Percentiles rank a stretch among this genome's conserved stretches.
phyloP scores from a whole-genome alignment of 2,797 vertebrate genomes.

The Artibeus lituratus region DNA sequence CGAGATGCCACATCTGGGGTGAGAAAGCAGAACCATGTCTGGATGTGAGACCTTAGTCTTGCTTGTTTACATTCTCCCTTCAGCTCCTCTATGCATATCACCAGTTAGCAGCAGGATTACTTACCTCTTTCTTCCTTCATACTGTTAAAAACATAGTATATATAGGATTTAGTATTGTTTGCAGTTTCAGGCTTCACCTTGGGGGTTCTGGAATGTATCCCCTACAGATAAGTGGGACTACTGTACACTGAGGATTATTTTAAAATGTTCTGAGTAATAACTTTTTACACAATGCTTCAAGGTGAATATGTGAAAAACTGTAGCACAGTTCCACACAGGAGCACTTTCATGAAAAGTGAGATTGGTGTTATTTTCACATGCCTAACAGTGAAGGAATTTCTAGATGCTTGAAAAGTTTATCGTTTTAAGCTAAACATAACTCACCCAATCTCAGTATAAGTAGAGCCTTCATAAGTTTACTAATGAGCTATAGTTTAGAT shows the following conservation, averaged over 20 bases:
- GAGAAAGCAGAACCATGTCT: not conserved
- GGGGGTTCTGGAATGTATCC: not conserved
- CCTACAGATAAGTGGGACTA: not conserved
- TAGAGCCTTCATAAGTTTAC: not conserved
- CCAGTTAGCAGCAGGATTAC: not conserved
- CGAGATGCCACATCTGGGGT: not conserved
- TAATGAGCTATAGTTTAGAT: not conserved
- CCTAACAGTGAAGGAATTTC: not conserved
- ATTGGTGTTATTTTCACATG: not conserved
- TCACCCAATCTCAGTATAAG: not conserved
- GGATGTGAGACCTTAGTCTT: not conserved
- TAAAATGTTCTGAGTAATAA: not conserved
- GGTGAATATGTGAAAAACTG: constrained; percentile 4
- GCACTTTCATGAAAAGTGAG: not conserved
- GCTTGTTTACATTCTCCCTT: not conserved
- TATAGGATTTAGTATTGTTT: not conserved
- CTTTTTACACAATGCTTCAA: not conserved
- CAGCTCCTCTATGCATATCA: not conserved
- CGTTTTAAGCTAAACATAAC: not conserved
- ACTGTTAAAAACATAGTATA: not conserved
- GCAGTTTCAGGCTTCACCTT: not conserved
- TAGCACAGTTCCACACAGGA: not conserved
- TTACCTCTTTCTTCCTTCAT: not conserved
- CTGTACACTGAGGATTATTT: not conserved
- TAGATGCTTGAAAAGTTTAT: not conserved